phyloP scores from a whole-genome alignment of 2,888 invertebrate genomes.

The Ceriagrion tenellum region DNA sequence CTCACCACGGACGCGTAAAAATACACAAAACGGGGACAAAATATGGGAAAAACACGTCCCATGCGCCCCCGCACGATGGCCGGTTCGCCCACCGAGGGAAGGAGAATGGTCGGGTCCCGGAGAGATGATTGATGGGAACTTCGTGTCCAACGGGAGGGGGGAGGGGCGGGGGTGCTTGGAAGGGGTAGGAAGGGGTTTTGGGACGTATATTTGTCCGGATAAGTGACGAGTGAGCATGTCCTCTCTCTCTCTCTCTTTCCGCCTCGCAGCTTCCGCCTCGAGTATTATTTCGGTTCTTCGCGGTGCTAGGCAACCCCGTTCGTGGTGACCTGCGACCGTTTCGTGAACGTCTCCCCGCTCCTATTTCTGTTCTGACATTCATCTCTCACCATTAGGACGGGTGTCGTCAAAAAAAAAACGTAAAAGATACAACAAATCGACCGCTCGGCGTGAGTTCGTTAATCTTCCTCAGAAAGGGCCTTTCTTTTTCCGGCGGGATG shows the following conservation, averaged over 20 bases:
- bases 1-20: not conserved
- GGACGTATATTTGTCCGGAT: slow-evolving; percentile 14
- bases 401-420: too few species aligned
- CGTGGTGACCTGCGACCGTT: not conserved
- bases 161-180: too few species aligned
- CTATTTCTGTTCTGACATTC: not conserved
- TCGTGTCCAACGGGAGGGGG: not conserved
- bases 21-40: slow-evolving; percentile 36
- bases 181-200: too few species aligned
- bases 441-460: too few species aligned
- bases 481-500: too few species aligned
- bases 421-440: not conserved
- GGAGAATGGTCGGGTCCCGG: too few species aligned
- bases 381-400: not conserved
- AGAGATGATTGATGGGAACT: slow-evolving; percentile 2
- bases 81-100: not conserved
- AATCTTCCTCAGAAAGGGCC: too few species aligned
- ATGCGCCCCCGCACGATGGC: not conserved
- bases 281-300: not conserved
- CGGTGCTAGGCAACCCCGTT: not conserved
- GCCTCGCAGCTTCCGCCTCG: not conserved
- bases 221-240: not conserved
- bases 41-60: slow-evolving; percentile 24
- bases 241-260: not conserved
- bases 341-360: not conserved